phyloP scores from a whole-genome alignment of 1,140 invertebrate genomes.

The Notospermus geniculatus region DNA sequence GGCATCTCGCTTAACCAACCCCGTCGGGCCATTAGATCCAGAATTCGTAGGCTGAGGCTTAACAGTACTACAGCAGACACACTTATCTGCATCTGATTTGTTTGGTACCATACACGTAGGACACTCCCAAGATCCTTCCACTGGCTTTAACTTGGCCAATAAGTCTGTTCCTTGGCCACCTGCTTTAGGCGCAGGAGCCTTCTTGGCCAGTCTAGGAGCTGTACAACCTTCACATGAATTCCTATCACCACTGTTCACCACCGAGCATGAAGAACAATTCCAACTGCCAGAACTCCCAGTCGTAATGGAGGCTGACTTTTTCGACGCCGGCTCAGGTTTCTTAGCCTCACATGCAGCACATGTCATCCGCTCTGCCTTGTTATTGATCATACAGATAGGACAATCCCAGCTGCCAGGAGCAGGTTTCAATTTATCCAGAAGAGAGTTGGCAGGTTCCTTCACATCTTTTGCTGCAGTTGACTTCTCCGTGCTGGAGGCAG shows the following conservation, averaged over 20 bases:
- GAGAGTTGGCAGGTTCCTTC: slow-evolving; percentile 29
- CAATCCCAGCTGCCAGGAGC: slow-evolving; percentile 64
- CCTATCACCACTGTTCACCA: neutral
- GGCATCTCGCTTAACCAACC: slow-evolving; percentile 32
- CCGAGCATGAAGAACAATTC: neutral
- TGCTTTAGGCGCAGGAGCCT: slow-evolving; percentile 57
- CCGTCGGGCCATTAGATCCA: no score
- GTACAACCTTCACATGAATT: neutral
- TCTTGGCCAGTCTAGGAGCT: neutral
- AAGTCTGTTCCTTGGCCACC: no score
- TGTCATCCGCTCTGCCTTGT: slow-evolving; percentile 61
- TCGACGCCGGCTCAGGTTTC: slow-evolving; percentile 53
- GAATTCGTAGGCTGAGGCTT: slow-evolving; percentile 56
- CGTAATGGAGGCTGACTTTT: neutral
- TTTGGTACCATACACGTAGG: slow-evolving; percentile 66
- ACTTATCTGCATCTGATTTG: slow-evolving; percentile 60
- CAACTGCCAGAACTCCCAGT: neutral
- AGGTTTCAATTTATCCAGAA: slow-evolving; percentile 61
- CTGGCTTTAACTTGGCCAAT: slow-evolving; percentile 61
- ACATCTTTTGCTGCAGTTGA: no score
- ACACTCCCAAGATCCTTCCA: slow-evolving; percentile 66
- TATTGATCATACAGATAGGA: slow-evolving; percentile 64
- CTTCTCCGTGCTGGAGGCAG: no score
- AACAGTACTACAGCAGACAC: slow-evolving; percentile 64
- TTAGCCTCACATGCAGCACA: slow-evolving; percentile 65